Evolutionary conservation across 2,888 invertebrate species (phyloP).

Genomic region (Lycocerus yunnanus): DNA sequence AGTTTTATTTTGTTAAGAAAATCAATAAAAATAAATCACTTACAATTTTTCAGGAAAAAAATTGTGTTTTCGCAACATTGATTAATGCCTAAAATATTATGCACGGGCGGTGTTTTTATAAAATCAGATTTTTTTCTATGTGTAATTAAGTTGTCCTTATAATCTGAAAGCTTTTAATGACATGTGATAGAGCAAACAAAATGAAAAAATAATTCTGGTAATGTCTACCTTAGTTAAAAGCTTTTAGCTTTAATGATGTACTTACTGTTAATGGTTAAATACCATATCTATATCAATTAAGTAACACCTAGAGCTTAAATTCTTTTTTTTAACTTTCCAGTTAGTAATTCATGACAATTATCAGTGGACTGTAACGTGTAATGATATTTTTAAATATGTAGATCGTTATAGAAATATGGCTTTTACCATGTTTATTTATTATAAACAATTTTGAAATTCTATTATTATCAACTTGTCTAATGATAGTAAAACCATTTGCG

Average conservation of each 20-base stretch:
- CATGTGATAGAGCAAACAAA: constrained; percentile 2
- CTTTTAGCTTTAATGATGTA: constrained; percentile 1
- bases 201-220: background rate
- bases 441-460: too few relatives aligned
- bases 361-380: too few relatives aligned
- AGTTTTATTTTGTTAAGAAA: background rate
- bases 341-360: background rate
- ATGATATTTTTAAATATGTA: too few relatives aligned
- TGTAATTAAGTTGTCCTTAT: background rate
- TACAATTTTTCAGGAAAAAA: background rate
- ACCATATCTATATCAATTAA: constrained; percentile 2
- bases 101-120: background rate
- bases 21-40: background rate
- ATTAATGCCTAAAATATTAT: too few relatives aligned
- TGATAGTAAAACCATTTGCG: too few relatives aligned
- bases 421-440: too few relatives aligned
- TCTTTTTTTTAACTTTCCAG: background rate
- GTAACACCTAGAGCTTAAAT: background rate
- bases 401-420: too few relatives aligned
- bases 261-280: background rate
- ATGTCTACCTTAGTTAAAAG: background rate
- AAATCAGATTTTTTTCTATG: background rate
- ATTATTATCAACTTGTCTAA: too few relatives aligned
- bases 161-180: constrained; percentile 3
- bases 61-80: background rate